Base-by-base conservation (phyloP, 2,888 invertebrate genomes). In the Herminia tarsipennalis region DNA sequence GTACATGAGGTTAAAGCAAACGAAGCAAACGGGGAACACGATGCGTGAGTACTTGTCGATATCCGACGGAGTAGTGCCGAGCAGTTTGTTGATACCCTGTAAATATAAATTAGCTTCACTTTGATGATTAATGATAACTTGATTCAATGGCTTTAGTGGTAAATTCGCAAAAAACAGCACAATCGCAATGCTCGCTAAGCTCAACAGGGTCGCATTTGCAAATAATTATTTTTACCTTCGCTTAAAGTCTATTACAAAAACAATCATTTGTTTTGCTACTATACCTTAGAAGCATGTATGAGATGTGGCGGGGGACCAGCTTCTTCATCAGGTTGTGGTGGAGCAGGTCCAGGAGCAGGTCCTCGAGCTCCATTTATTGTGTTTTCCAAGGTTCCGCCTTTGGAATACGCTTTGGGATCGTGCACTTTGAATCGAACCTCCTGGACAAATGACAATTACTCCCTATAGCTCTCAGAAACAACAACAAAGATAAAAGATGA, bases 21-120 rank as follows among this genome's bases (percentile, higher is more conserved):
- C 96, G 93, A 99, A 99, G 93, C 98, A 97, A 76, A 98, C 97
- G 41, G 99, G 99, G 89, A 99, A 99, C 77, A 98, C 96, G 89
- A 99, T 98, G 80, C 99, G 95, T 56, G 99, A 98, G 88, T 99
- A 99, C 93, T 99, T 99, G 94, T 99, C 99, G 90, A 99, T 99
- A 92, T 98, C 98, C 84, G 98, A 98, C 49, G 98, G 98, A 74
- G 98, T 98, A 86, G 98, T 96, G 76, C 96, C 97, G 90, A 96
- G 94, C 72, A 97, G 93, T 88, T 97, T 97, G 94, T 96, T 97
- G 90, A 97, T 96, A 86, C 97, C 97, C 94, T 94, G 88, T 34
- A 88, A 71, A 50, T 30, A 48, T 25, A 36, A 34, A 29, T 30
- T 29, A 18, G 1, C 18, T 44, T 45, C 13, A 45, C 14, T 34